Base-by-base conservation (phyloP, 2,113 vertebrate species). In the Anas platyrhynchos region DNA sequence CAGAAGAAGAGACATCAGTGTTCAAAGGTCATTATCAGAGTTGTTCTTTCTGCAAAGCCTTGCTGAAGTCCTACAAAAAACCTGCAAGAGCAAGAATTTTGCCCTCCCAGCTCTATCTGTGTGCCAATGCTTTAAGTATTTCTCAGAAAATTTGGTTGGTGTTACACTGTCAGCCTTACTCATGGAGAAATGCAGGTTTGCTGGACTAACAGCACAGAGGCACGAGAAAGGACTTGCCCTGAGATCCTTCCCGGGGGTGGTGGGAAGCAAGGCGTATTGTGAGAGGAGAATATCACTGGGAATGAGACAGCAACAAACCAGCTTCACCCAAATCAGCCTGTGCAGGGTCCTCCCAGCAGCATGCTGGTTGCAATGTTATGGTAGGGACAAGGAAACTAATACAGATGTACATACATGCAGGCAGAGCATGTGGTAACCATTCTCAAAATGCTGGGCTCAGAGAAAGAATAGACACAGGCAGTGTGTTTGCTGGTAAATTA, bases 371-470 rank as follows among this genome's bases (percentile, higher is more conserved):
- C 50, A 16, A 21, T 7, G 38, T 16, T 59, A 55, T 38, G 23
- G 5, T 3, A n/a, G n/a, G n/a, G 27, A 7, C 11, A 20, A 88
- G 25, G 27, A 75, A 31, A 48, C n/a, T 44, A 89, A 43, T 27
- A 32, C 11, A 66, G 25, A 34, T 0, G 0, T 23, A 22, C 23
- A 6, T 7, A 7, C 32, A 50, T 31, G 17, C 4, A 67, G 18
- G 3, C 25, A 84, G 20, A 66, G 41, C 27, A 66, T 9, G 18
- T 25, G 68, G 25, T 26, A 52, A 38, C 50, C 18, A 38, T 26
- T 9, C 34, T 68, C 31, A 29, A 88, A 72, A 84, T 34, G 11
- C 5, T 34, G 9, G 20, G 8, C 3, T 86, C 38, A 75, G 52
- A 88, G 63, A 80, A 86, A 84, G 26, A 91, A 58, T 1, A 72